These are phyloP conservation scores for Phortica okadai DNA, from an alignment of 2,888 invertebrate species.

Conservation along the genomic window DNA sequence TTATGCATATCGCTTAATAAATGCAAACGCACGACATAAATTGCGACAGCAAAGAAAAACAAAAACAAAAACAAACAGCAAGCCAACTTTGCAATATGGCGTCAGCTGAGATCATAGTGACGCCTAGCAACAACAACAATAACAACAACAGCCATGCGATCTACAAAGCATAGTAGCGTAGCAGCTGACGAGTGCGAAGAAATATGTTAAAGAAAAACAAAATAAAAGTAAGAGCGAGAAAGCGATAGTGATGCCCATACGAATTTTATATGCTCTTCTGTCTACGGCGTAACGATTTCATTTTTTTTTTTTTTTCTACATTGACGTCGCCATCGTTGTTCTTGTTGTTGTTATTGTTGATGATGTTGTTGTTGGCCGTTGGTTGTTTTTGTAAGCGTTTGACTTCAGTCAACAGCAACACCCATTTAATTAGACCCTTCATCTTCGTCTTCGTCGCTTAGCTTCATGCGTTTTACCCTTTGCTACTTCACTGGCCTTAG, in stretches of 20 bases:
- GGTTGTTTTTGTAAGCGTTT: too few relatives aligned
- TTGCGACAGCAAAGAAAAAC: too few relatives aligned
- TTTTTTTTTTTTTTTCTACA: not conserved
- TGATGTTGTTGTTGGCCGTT: conserved; percentile 29
- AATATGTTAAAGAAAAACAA: not conserved
- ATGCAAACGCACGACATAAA: too few relatives aligned
- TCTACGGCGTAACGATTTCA: not conserved
- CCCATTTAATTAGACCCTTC: conserved; percentile 63
- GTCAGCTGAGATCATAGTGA: not conserved
- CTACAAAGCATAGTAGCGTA: not conserved
- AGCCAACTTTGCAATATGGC: not conserved
- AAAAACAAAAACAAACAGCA: not conserved
- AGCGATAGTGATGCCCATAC: too few relatives aligned
- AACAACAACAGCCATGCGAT: not conserved
- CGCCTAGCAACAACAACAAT: not conserved
- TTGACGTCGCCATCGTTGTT: not conserved
- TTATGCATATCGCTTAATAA: not conserved
- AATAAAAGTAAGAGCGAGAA: not conserved
- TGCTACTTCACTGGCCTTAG: not conserved
- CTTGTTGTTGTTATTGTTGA: conserved; percentile 50
- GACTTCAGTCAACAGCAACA: conserved; percentile 59
- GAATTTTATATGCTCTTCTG: not conserved
- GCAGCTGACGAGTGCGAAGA: not conserved
- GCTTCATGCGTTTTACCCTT: not conserved
- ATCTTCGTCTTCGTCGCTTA: not conserved